phyloP scores from a whole-genome alignment of 2,888 invertebrate genomes.

The Globia sparganii region DNA sequence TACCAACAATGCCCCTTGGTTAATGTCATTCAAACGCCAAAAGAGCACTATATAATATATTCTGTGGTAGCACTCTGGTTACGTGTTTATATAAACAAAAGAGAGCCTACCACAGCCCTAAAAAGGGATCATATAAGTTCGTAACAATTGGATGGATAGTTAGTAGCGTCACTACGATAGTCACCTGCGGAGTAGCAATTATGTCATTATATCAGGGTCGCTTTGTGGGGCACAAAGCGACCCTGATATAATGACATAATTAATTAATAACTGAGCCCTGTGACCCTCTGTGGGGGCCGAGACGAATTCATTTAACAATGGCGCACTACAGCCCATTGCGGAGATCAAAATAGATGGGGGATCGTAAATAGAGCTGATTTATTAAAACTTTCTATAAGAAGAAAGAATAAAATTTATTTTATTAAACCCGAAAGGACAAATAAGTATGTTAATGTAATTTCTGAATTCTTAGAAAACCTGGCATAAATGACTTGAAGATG shows the following conservation, averaged over 20 bases:
- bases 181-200: conserved; percentile 50
- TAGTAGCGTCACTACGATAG: conserved; percentile 22
- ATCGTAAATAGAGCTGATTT: background rate
- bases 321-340: background rate
- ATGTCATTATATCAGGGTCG: conserved; percentile 54
- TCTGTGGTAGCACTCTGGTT: background rate
- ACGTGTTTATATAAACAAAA: conserved; percentile 15
- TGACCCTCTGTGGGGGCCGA: conserved; percentile 6
- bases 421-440: background rate
- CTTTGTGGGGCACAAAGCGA: too few relatives aligned
- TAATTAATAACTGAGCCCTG: too few relatives aligned
- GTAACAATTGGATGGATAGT: conserved; percentile 27
- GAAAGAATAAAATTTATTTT: background rate
- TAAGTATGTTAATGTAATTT: background rate
- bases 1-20: background rate
- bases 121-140: conserved; percentile 34
- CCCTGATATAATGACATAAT: too few relatives aligned
- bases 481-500: too few relatives aligned
- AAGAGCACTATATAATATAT: background rate
- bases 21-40: background rate
- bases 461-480: background rate
- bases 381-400: background rate
- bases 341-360: conserved; percentile 13
- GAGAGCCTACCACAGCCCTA: conserved; percentile 3
- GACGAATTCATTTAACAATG: conserved; percentile 39